Conservation (phyloP, 1,140 invertebrate genomes). For the Drosophila pseudoananassae region DNA sequence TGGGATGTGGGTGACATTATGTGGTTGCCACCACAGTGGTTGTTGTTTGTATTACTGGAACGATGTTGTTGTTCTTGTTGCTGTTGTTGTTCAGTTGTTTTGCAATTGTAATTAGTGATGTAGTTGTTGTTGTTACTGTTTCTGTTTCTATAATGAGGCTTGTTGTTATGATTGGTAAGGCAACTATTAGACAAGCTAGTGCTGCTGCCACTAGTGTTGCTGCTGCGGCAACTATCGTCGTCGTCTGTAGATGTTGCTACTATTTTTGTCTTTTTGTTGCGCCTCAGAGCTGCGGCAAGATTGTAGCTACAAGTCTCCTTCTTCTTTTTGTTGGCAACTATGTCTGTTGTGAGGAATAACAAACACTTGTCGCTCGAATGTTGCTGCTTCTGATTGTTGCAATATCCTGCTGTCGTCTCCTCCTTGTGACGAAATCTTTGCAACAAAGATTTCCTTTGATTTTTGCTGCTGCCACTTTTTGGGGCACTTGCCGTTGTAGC, state of each 20-base stretch:
- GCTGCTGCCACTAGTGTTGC: slow-evolving; percentile 31
- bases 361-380: slow-evolving; percentile 51
- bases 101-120: slow-evolving; percentile 77
- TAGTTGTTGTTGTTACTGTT: slow-evolving; percentile 72
- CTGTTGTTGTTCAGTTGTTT: slow-evolving; percentile 73
- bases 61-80: slow-evolving; percentile 51
- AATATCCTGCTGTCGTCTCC: slow-evolving; percentile 57
- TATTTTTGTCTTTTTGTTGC: slow-evolving; percentile 68
- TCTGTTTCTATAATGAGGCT: slow-evolving; percentile 73
- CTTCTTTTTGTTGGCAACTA: slow-evolving; percentile 54
- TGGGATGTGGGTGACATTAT: slow-evolving; percentile 81
- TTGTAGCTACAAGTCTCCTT: slow-evolving; percentile 67
- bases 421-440: slow-evolving; percentile 58
- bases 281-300: slow-evolving; percentile 60
- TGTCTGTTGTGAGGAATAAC: slow-evolving; percentile 46
- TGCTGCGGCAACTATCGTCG: slow-evolving; percentile 53
- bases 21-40: slow-evolving; percentile 28
- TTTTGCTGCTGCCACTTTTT: slow-evolving; percentile 24
- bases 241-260: slow-evolving; percentile 36
- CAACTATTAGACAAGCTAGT: slow-evolving; percentile 71
- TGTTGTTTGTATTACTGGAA: slow-evolving; percentile 35
- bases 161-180: slow-evolving; percentile 72
- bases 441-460: slow-evolving; percentile 49
- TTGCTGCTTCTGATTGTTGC: slow-evolving; percentile 55
- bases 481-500: slow-evolving; percentile 11